Percentiles rank a stretch among this genome's conserved stretches.
Conservation (phyloP, 2,888 invertebrate species). For the Melinaea marsaeus region DNA sequence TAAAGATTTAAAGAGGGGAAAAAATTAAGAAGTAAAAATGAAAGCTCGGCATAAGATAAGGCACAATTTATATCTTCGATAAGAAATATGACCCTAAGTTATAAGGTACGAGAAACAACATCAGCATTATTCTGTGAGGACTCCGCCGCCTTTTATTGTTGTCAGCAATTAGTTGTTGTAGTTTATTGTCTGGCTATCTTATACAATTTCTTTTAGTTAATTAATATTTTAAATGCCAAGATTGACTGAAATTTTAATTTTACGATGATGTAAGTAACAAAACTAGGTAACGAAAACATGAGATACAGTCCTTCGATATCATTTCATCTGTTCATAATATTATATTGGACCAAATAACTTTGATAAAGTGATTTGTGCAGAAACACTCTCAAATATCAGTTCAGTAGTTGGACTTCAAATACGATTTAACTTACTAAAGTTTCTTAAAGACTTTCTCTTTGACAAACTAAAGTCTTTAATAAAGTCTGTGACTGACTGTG, state of each 20-base stretch:
- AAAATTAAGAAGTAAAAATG: neutral
- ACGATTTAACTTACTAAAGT: too few species aligned
- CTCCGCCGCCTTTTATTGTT: neutral
- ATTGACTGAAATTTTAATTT: neutral
- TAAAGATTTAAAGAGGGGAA: neutral
- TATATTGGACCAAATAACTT: too few species aligned
- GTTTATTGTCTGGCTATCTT: neutral
- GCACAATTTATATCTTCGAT: constrained; percentile 14
- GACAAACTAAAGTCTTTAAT: too few species aligned
- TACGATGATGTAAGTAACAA: neutral
- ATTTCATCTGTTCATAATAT: too few species aligned
- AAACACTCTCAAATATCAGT: too few species aligned
- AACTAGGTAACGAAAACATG: too few species aligned
- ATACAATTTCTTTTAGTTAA: too few species aligned
- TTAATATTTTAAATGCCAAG: too few species aligned
- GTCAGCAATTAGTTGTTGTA: neutral
- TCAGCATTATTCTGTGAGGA: constrained; percentile 1
- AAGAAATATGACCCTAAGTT: constrained; percentile 14
- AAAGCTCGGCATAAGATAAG: constrained; percentile 10
- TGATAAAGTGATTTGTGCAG: too few species aligned
- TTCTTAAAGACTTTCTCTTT: too few species aligned
- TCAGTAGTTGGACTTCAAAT: too few species aligned
- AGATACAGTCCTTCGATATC: neutral
- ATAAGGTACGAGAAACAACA: neutral
- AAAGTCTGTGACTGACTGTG: too few species aligned